Evolutionary conservation across 2,797 vertebrate genomes (phyloP).

Genomic region (Glossophaga mutica): DNA sequence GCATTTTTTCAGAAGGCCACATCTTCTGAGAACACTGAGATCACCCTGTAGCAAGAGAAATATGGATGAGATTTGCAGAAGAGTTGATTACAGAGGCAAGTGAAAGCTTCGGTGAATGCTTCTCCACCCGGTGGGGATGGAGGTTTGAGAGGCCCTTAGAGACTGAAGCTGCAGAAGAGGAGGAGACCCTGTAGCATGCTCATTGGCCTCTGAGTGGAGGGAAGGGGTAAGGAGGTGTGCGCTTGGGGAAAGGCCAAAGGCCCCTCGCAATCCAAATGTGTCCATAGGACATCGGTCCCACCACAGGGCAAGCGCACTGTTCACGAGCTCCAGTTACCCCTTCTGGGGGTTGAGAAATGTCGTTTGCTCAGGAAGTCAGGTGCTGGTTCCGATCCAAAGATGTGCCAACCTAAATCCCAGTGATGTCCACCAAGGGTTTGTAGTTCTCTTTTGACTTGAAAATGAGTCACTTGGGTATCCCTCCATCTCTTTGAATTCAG

Average conservation of each 20-base stretch:
- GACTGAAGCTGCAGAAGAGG: neutral
- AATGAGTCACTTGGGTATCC: neutral
- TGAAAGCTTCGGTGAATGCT: neutral
- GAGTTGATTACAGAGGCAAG: neutral
- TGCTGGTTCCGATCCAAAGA: neutral
- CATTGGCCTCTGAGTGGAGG: neutral
- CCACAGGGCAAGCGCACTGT: neutral
- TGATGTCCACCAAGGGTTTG: neutral
- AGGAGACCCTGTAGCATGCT: neutral
- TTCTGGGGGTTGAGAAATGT: neutral
- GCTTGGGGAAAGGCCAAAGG: neutral
- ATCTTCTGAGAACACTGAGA: neutral
- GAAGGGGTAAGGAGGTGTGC: no score
- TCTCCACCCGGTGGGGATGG: neutral
- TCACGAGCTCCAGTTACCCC: neutral
- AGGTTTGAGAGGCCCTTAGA: neutral
- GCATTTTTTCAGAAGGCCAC: neutral
- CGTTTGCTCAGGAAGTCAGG: neutral
- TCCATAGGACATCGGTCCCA: rapidly evolving
- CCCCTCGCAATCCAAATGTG: neutral
- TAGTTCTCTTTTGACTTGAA: slow-evolving; percentile 7
- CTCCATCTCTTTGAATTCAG: neutral
- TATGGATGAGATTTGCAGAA: neutral
- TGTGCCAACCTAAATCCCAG: neutral
- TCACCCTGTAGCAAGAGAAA: neutral